Evolutionary conservation across 2,113 vertebrate genomes (phyloP), one percentile per base, ranked within the genome.

Genomic region (Notothenia coriiceps): DNA sequence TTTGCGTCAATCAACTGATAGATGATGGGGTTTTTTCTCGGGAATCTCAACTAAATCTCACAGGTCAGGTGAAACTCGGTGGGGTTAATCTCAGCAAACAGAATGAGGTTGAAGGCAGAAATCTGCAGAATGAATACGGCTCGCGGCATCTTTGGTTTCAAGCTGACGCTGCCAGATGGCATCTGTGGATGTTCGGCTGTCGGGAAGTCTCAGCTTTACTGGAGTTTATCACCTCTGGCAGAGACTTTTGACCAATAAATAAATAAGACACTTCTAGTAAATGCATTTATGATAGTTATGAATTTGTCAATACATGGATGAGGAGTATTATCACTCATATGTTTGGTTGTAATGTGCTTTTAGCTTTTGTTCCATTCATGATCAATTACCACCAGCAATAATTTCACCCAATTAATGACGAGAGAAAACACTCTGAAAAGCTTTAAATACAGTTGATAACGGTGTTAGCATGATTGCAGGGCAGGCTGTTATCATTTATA

Each of bases 401-500:
- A 40, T 40, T 40, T 1, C 35, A 40, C 35, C 7, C 35, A 1
- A 6, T 2, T 2, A 25, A 17, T 25, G 6, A 29, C 25, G 10
- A 40, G 17, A 11, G 17, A 50, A 60, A 62, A 66, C 17, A 9
- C 13, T 9, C 6, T 63, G 43, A 35, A 72, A 6, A 64, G 51
- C 22, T 82, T 2, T 77, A 71, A 71, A 62, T 25, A 40, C n/a
- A 29, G 47, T 0, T 54, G 40, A 76, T 60, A 12, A 7, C 64
- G 54, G 20, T 50, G n/a, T n/a, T 54, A 18, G 40, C 66, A 77
- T 84, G 67, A 88, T 86, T 88, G 55, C 79, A 74, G 80, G 51
- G 73, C 83, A 77, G 78, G 62, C 17, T 5, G n/a, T 33, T 4
- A 4, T 33, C 54, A 66, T 72, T 83, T 2, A 82, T 15, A 35